A percentile compares a stretch with the other conserved stretches of the same genome.
phyloP scores from a whole-genome alignment of 2,888 invertebrate species.

The Rhogogaster chlorosoma region DNA sequence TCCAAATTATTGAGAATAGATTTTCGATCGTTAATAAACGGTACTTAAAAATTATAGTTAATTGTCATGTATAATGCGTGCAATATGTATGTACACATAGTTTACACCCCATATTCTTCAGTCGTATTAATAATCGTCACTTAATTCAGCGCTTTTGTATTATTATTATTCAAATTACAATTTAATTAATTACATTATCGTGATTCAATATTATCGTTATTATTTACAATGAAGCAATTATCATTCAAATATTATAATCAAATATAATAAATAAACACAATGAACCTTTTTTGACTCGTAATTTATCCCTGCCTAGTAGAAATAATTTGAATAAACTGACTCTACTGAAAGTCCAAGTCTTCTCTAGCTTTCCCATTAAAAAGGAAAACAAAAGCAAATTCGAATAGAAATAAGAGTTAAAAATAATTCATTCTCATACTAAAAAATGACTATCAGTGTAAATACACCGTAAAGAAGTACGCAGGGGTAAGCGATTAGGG shows the following conservation, averaged over 20 bases:
- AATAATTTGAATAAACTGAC: background rate
- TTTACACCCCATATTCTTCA: background rate
- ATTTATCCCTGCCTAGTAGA: background rate
- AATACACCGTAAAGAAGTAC: constrained; percentile 95
- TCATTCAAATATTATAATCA: background rate
- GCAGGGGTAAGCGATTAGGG: constrained; percentile 95
- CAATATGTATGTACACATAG: background rate
- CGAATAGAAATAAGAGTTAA: background rate
- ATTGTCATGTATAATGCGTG: constrained; percentile 11
- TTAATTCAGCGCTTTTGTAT: background rate
- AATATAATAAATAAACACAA: background rate
- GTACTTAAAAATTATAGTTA: background rate
- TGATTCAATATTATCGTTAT: constrained; percentile 4
- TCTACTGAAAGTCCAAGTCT: background rate
- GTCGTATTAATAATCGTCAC: background rate
- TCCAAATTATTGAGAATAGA: background rate
- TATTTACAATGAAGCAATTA: constrained; percentile 5
- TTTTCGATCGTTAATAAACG: background rate
- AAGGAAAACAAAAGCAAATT: background rate
- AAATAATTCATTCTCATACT: constrained; percentile 62
- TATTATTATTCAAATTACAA: constrained; percentile 23
- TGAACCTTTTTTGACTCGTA: background rate
- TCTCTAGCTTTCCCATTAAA: background rate
- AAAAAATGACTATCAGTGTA: constrained; percentile 95
- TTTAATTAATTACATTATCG: constrained; percentile 25